Percentiles rank a stretch among this genome's conserved stretches.
Evolutionary conservation across 2,888 invertebrate species (phyloP).

Genomic region (Phymatocera aterrima): DNA sequence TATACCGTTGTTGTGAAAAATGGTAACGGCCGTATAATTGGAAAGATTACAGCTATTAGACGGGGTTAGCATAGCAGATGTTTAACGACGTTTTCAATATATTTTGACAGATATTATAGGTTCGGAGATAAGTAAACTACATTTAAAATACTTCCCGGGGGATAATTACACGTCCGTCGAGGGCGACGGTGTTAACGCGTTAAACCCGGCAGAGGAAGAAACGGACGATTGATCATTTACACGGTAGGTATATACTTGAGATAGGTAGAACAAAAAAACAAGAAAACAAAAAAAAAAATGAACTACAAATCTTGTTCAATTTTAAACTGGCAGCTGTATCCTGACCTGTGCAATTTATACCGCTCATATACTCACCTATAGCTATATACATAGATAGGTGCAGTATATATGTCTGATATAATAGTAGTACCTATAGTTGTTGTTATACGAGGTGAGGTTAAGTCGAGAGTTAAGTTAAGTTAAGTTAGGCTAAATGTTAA

Average conservation of each 20-base stretch:
- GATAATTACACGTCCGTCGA: constrained; percentile 5
- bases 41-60: too few relatives aligned
- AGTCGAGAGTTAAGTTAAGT: not conserved
- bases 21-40: too few relatives aligned
- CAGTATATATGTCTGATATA: too few relatives aligned
- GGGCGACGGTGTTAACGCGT: constrained; percentile 12
- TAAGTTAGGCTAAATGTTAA: constrained; percentile 59
- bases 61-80: too few relatives aligned
- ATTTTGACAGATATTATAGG: not conserved
- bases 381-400: too few relatives aligned
- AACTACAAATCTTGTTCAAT: too few relatives aligned
- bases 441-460: constrained; percentile 18
- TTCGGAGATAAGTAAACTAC: not conserved
- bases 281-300: constrained; percentile 4
- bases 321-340: constrained; percentile 25
- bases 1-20: too few relatives aligned
- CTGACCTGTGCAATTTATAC: constrained; percentile 44
- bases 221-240: constrained; percentile 22
- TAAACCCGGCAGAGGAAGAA: not conserved
- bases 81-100: not conserved
- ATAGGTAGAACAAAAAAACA: too few relatives aligned
- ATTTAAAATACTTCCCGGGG: not conserved
- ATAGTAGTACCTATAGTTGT: too few relatives aligned
- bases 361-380: too few relatives aligned
- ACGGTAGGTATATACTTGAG: not conserved